A percentile compares a stretch with the other conserved stretches of the same genome.
Evolutionary conservation across 2,888 invertebrate genomes (phyloP).

Genomic region (Drosophila dives): DNA sequence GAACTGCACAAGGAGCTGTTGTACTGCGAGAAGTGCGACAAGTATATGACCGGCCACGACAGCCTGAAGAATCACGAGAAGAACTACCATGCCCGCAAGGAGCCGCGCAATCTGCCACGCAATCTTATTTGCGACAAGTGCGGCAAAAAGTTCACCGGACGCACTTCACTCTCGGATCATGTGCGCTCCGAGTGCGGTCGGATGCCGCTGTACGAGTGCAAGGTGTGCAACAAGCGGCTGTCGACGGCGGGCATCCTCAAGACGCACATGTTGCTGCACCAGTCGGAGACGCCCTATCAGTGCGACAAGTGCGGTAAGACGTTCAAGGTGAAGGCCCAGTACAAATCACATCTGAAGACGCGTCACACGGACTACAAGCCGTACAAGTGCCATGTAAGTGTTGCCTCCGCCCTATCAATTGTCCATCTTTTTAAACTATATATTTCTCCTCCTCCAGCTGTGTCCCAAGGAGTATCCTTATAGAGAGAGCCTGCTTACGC

Average conservation of each 20-base stretch:
- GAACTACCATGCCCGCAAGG: conserved; percentile 71
- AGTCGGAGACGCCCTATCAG: conserved; percentile 82
- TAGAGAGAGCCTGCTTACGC: conserved; percentile 86
- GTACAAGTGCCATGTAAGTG: conserved; percentile 85
- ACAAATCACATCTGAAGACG: conserved; percentile 83
- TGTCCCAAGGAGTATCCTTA: conserved; percentile 85
- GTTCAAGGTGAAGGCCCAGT: conserved; percentile 83
- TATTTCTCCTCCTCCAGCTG: conserved; percentile 55
- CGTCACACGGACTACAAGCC: conserved; percentile 86
- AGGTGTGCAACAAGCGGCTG: conserved; percentile 84
- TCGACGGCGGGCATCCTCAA: conserved; percentile 85
- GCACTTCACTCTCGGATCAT: conserved; percentile 84
- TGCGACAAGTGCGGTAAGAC: conserved; percentile 83
- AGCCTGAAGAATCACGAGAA: conserved; percentile 85
- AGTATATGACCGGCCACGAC: conserved; percentile 85
- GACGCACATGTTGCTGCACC: conserved; percentile 85
- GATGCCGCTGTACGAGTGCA: conserved; percentile 83
- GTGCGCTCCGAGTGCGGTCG: conserved; percentile 85
- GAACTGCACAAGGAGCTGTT: conserved; percentile 83
- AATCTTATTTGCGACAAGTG: conserved; percentile 84
- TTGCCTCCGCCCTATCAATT: neutral
- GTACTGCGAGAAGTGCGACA: conserved; percentile 85
- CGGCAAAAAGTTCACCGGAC: conserved; percentile 83
- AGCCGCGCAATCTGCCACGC: conserved; percentile 76
- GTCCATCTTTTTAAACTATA: neutral